phyloP scores from a whole-genome alignment of 2,113 vertebrate species.

The Pyrgilauda ruficollis region DNA sequence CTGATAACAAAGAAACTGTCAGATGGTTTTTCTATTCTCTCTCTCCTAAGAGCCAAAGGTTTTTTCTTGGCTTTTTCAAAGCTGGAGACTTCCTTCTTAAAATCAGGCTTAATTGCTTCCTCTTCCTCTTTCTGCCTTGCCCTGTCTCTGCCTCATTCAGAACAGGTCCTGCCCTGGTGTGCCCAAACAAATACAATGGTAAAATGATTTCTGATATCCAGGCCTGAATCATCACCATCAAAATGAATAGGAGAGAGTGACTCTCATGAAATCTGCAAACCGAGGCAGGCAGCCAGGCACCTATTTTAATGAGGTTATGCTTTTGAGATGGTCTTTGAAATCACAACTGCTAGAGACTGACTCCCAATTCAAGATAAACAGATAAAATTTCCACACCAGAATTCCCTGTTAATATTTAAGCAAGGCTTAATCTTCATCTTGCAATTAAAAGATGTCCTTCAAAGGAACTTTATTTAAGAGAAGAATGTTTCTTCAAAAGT shows the following conservation, averaged over 20 bases:
- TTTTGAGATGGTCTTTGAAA: slow-evolving; percentile 25
- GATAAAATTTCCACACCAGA: background rate
- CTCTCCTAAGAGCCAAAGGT: background rate
- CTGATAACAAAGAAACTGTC: background rate
- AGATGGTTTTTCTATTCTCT: background rate
- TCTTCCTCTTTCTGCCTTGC: background rate
- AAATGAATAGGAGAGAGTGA: background rate
- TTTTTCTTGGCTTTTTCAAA: background rate
- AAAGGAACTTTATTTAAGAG: background rate
- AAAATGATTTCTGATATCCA: background rate
- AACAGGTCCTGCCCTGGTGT: background rate
- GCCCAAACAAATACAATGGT: background rate
- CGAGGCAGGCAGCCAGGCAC: background rate
- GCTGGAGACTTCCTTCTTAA: background rate
- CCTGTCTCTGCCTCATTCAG: background rate
- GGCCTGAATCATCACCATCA: accelerated
- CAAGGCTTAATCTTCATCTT: background rate
- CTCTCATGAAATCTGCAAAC: background rate
- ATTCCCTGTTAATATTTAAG: slow-evolving; percentile 10
- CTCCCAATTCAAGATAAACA: background rate
- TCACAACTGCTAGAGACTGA: background rate
- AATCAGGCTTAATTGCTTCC: background rate
- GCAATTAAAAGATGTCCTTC: background rate
- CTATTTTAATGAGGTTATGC: background rate
- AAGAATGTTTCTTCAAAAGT: background rate